A percentile compares a stretch with the other conserved stretches of the same genome.
These are phyloP conservation scores for Nebria salina DNA, from an alignment of 2,888 invertebrate genomes.

Conservation along the genomic window DNA sequence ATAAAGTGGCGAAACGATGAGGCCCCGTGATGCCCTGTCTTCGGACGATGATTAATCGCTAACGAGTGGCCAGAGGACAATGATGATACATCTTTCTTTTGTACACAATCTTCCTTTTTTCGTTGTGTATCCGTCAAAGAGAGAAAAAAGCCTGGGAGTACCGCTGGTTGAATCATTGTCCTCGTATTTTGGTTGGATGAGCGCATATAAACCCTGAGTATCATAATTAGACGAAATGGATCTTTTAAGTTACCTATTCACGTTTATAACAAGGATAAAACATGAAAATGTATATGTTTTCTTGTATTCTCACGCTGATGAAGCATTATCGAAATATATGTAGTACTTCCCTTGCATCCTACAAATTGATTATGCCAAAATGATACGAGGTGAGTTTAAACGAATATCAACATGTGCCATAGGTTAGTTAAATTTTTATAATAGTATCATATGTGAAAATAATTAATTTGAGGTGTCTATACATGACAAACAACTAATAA, in stretches of 20 bases:
- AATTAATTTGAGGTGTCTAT: background rate
- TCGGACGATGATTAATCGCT: slow-evolving; percentile 44
- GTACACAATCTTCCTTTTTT: slow-evolving; percentile 31
- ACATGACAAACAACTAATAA: background rate
- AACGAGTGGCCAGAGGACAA: slow-evolving; percentile 46
- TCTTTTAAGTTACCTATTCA: background rate
- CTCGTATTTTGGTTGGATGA: background rate
- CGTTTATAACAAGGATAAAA: too few species aligned
- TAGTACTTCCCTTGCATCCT: too few species aligned
- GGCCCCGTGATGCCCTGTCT: slow-evolving; percentile 41
- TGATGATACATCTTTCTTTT: slow-evolving; percentile 46
- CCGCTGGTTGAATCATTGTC: slow-evolving; percentile 28
- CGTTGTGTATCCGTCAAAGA: background rate
- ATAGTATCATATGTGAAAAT: background rate
- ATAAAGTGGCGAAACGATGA: slow-evolving; percentile 45
- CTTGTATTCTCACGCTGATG: too few species aligned
- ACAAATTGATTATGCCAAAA: too few species aligned
- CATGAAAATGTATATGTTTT: too few species aligned
- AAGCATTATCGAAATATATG: too few species aligned
- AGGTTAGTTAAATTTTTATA: too few species aligned
- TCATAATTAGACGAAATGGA: background rate
- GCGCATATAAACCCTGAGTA: background rate
- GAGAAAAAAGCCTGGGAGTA: slow-evolving; percentile 27
- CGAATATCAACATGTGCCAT: too few species aligned
- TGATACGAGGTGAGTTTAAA: too few species aligned